Conservation (phyloP, 2,113 vertebrate species). For the Mastomys natalensis region DNA sequence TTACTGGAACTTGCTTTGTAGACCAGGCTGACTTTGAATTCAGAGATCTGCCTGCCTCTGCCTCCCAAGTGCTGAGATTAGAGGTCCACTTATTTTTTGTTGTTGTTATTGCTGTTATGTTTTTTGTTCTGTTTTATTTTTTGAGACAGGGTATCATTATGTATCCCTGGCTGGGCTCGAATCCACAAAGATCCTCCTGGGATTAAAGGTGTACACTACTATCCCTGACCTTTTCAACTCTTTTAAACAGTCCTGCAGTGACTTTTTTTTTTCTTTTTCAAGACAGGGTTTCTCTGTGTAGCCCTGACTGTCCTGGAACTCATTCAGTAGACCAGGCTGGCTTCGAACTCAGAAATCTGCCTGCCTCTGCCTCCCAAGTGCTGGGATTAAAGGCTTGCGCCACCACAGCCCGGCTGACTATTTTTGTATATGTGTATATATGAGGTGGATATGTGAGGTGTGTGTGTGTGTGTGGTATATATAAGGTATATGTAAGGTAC, state of each 20-base stretch:
- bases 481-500: neutral
- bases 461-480: neutral
- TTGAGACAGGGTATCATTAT: neutral
- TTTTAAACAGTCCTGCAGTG: neutral
- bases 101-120: neutral
- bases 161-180: neutral
- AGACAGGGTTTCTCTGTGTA: too few relatives aligned
- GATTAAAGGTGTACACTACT: neutral
- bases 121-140: neutral
- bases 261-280: too few relatives aligned
- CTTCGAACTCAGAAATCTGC: too few relatives aligned
- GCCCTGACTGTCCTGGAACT: too few relatives aligned
- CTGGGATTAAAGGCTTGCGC: too few relatives aligned
- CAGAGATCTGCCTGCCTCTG: neutral
- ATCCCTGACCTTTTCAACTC: neutral
- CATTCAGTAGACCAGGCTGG: too few relatives aligned
- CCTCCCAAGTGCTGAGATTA: neutral
- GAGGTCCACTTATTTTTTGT: neutral
- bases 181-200: neutral
- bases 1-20: neutral
- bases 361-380: too few relatives aligned
- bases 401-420: too few relatives aligned
- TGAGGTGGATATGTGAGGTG: neutral
- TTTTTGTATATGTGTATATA: neutral
- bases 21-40: neutral